phyloP scores from a whole-genome alignment of 1,140 invertebrate species.

The Ladona fulva region DNA sequence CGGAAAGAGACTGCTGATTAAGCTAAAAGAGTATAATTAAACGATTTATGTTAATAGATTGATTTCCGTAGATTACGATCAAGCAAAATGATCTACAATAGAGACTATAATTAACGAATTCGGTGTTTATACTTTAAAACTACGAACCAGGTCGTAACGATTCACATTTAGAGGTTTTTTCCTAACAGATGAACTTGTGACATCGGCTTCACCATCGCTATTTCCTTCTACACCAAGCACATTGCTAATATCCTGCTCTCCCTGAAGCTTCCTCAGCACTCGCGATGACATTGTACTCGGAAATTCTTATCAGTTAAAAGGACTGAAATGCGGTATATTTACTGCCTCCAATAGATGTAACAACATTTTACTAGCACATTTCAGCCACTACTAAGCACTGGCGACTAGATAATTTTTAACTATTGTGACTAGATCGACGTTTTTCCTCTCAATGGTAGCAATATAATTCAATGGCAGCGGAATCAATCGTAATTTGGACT shows the following conservation, averaged over 20 bases:
- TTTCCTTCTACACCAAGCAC: constrained; percentile 35
- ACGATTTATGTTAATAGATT: constrained; percentile 19
- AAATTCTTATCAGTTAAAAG: not conserved
- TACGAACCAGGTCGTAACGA: constrained; percentile 52
- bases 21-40: constrained; percentile 35
- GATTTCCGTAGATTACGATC: not conserved
- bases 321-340: too few relatives aligned
- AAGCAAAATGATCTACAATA: not conserved
- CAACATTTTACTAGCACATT: too few relatives aligned
- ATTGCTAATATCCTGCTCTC: constrained; percentile 38
- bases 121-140: constrained; percentile 8
- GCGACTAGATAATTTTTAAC: too few relatives aligned
- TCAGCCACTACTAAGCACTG: too few relatives aligned
- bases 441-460: too few relatives aligned
- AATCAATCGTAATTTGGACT: too few relatives aligned
- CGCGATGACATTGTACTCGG: constrained; percentile 46
- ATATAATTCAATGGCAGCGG: too few relatives aligned
- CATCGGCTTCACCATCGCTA: constrained; percentile 42
- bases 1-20: constrained; percentile 50
- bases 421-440: too few relatives aligned
- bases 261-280: constrained; percentile 51
- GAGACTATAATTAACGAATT: too few relatives aligned
- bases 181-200: constrained; percentile 35
- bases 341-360: too few relatives aligned
- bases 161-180: constrained; percentile 46